Base-by-base conservation (phyloP, 2,888 invertebrate species). In the Zygogramma bicolorata region DNA sequence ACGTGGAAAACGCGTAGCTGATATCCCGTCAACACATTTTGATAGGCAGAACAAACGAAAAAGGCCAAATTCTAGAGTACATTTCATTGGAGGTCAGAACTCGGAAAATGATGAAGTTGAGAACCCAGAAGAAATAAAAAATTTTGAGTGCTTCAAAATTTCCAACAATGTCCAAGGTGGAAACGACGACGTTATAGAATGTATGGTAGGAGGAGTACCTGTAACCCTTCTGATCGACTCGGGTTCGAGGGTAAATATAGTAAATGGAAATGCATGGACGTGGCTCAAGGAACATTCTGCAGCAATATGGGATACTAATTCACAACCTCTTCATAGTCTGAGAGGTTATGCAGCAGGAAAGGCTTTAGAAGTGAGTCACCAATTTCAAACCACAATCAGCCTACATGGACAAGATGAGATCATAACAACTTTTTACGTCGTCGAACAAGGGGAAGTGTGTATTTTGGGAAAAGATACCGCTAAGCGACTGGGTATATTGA, bases 221-320 rank as follows among this genome's bases (percentile, higher is more conserved):
- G 20, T 78, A 20, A 75, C 65, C 31, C 49, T 77, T 10, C 62
- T 78, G 3, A 79, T 79, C 57, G 77, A 78, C 53, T 78, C 75
- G 1, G 74, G 79, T 7, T 78, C 71, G 10, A 77, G 61, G 46
- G 76, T 34, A 0, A 79, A 79, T 65, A 75, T 77, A n/a, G 65
- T 79, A 1, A 70, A 38, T n/a, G 72, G 70, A 10, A 29, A 49
- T 29, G 78, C 78, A 57, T 79, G 78, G 77, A 58, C 72, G 4
- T 42, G 25, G 20, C 40, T 77, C 31, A 29, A 20, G 29, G 15
- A 66, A 40, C 58, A 69, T 15, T 59, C 63, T 18, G 76, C 71
- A 20, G 58, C 40, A 46, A 58, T 79, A 62, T 77, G 74, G 74
- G 57, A 60, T 40, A 61, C 0, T 31, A 38, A 18, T 13, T 40